Conservation (phyloP, 2,797 vertebrate species). For the Phataginus tetradactyla region DNA sequence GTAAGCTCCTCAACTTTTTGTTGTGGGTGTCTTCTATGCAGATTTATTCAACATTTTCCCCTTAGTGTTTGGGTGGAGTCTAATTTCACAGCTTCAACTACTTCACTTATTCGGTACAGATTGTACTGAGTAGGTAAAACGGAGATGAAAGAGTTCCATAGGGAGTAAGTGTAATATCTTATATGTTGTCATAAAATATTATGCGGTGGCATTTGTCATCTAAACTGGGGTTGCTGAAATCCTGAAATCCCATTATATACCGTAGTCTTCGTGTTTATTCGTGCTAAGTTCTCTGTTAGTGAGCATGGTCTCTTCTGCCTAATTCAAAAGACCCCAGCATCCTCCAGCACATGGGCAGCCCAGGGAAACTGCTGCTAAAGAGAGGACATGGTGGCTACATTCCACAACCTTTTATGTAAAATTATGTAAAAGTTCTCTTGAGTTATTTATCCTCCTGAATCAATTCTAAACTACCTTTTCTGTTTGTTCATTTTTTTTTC, state of each 20-base stretch:
- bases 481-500: not conserved
- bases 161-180: not conserved
- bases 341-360: no score
- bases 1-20: conserved; percentile 72
- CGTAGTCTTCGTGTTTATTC: conserved; percentile 21
- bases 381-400: not conserved
- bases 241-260: not conserved
- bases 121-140: conserved; percentile 14
- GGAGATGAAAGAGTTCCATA: not conserved
- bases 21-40: conserved; percentile 70
- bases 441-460: not conserved
- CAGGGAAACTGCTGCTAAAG: no score
- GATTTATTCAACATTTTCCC: conserved; percentile 54
- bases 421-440: not conserved
- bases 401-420: not conserved
- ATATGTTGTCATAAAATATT: conserved; percentile 34
- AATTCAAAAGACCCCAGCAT: not conserved
- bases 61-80: conserved; percentile 28
- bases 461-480: not conserved
- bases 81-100: conserved; percentile 57
- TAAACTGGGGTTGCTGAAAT: conserved; percentile 48
- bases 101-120: conserved; percentile 25
- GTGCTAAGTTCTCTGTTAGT: not conserved
- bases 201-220: conserved; percentile 1
- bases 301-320: not conserved